phyloP scores from a whole-genome alignment of 2,113 vertebrate genomes.

The Thunnus maccoyii region DNA sequence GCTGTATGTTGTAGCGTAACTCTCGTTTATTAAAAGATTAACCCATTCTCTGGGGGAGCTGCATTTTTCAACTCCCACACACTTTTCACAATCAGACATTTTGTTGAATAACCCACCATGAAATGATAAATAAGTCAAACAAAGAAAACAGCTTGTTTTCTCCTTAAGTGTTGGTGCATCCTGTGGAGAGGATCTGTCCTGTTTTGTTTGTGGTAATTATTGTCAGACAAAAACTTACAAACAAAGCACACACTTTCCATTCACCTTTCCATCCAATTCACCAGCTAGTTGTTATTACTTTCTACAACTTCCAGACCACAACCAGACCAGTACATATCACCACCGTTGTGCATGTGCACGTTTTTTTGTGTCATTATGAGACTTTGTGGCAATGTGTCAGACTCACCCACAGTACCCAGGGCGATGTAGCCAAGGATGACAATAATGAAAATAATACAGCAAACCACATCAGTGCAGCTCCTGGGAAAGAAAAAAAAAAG shows the following conservation, averaged over 20 bases:
- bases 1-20: neutral
- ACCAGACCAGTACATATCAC: neutral
- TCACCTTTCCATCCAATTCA: neutral
- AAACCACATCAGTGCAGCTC: slow-evolving; percentile 92
- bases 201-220: neutral
- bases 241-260: neutral
- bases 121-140: slow-evolving; percentile 28
- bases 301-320: neutral
- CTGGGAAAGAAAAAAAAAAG: slow-evolving; percentile 73
- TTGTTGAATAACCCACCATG: slow-evolving; percentile 35
- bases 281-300: neutral
- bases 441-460: slow-evolving; percentile 93
- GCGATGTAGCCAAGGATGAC: slow-evolving; percentile 93
- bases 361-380: neutral
- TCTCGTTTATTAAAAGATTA: slow-evolving; percentile 31
- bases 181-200: neutral
- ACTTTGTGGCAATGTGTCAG: slow-evolving; percentile 38
- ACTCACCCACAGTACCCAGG: slow-evolving; percentile 96
- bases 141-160: slow-evolving; percentile 11
- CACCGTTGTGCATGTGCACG: neutral
- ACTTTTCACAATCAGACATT: slow-evolving; percentile 42
- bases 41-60: slow-evolving; percentile 23
- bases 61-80: slow-evolving; percentile 33
- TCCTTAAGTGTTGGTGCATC: neutral
- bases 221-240: neutral